phyloP scores from a whole-genome alignment of 2,888 invertebrate species.

The Ophonus ardosiacus region DNA sequence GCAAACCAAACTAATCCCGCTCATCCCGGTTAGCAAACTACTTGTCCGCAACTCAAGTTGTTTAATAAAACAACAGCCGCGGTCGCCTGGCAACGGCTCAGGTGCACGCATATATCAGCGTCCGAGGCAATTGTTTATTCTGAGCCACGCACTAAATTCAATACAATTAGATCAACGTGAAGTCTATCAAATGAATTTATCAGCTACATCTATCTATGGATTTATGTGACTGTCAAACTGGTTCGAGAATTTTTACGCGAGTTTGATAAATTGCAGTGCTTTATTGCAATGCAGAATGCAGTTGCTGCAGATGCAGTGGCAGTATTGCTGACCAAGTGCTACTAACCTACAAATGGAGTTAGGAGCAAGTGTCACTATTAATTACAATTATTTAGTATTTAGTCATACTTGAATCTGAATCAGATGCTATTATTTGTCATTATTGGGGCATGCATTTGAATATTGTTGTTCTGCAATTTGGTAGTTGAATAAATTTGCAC shows the following conservation, averaged over 20 bases:
- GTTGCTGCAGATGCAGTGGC: conserved; percentile 7
- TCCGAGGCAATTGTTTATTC: conserved; percentile 61
- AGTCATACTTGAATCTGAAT: neutral
- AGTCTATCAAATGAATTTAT: conserved; percentile 63
- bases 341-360: conserved; percentile 30
- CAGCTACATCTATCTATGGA: conserved; percentile 60
- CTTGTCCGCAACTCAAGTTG: conserved; percentile 27
- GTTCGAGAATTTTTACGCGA: conserved; percentile 52
- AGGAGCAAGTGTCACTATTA: neutral
- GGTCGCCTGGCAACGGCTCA: conserved; percentile 37
- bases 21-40: neutral
- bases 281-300: conserved; percentile 24
- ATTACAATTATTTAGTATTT: neutral
- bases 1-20: neutral
- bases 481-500: neutral
- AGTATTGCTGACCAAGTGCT: conserved; percentile 12
- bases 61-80: conserved; percentile 58
- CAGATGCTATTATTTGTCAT: neutral
- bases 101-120: conserved; percentile 40
- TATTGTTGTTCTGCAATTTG: neutral
- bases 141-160: conserved; percentile 59
- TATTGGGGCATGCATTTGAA: neutral
- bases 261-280: conserved; percentile 58
- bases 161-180: conserved; percentile 63
- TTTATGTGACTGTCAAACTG: conserved; percentile 61